Conservation (phyloP, 2,113 vertebrate genomes). For the Oxyura jamaicensis region DNA sequence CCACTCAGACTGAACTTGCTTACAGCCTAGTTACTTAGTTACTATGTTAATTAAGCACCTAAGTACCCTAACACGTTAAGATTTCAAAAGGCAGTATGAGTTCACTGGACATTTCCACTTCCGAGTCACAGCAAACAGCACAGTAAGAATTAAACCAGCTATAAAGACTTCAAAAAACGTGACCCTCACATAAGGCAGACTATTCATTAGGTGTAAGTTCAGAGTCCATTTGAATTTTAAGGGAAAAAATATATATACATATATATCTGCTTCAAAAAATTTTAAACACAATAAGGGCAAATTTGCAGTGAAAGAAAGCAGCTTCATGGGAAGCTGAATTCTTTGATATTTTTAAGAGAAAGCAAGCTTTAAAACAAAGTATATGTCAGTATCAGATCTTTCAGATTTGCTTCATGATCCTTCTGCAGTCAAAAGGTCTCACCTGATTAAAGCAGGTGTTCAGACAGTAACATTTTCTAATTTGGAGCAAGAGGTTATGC, state of each 20-base stretch:
- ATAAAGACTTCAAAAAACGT: neutral
- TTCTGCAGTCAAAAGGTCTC: neutral
- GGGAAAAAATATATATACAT: neutral
- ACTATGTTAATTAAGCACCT: constrained; percentile 5
- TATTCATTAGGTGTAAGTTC: neutral
- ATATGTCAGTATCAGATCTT: neutral
- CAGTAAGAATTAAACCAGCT: neutral
- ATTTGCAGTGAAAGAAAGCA: neutral
- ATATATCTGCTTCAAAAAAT: neutral
- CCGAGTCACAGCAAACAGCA: neutral
- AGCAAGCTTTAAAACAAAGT: neutral
- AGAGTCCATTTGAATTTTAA: constrained; percentile 4
- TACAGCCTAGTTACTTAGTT: neutral
- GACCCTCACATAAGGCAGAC: neutral
- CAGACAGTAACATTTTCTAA: neutral
- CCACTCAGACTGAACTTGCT: neutral
- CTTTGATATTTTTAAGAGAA: neutral
- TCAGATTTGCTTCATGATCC: neutral
- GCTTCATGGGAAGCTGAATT: neutral
- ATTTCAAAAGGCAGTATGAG: neutral
- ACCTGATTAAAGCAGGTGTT: neutral
- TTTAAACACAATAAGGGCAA: neutral
- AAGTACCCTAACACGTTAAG: neutral
- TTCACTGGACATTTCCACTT: neutral
- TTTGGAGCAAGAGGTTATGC: neutral